Evolutionary conservation across 2,113 vertebrate genomes (phyloP).

Genomic region (Sebastes fasciatus): DNA sequence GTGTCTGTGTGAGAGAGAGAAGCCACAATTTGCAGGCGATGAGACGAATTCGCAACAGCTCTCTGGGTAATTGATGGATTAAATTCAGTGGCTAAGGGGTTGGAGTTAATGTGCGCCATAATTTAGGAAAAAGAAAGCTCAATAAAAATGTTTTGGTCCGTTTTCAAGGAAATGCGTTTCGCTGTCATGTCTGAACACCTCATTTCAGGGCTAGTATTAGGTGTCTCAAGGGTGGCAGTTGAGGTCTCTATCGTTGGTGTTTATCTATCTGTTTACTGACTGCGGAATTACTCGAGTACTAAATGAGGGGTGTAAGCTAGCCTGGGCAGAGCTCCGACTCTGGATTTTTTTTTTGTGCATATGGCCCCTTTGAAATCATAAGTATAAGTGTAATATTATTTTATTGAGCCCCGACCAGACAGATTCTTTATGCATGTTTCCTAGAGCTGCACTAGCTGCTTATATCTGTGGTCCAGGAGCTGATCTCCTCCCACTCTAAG

Average conservation of each 20-base stretch:
- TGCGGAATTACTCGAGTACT: conserved; percentile 61
- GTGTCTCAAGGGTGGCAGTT: conserved; percentile 51
- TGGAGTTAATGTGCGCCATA: conserved; percentile 81
- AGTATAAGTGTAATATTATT: conserved; percentile 75
- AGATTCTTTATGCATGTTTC: conserved; percentile 68
- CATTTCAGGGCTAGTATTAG: conserved; percentile 59
- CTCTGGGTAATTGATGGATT: conserved; percentile 87
- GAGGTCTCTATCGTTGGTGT: conserved; percentile 63
- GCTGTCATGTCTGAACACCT: conserved; percentile 67
- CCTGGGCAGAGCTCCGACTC: conserved; percentile 31
- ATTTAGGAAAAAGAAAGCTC: conserved; percentile 80
- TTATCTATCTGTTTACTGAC: conserved; percentile 77
- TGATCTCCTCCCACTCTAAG: conserved; percentile 58
- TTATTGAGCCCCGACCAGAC: conserved; percentile 67
- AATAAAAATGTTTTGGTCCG: conserved; percentile 69
- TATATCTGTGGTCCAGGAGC: conserved; percentile 55
- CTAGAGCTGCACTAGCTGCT: conserved; percentile 59
- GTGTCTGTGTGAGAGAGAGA: conserved; percentile 44
- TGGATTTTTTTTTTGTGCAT: conserved; percentile 46
- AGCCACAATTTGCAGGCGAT: conserved; percentile 81
- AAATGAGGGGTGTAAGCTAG: conserved; percentile 62
- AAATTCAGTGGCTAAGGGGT: conserved; percentile 84
- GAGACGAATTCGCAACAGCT: conserved; percentile 84
- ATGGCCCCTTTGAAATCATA: conserved; percentile 67
- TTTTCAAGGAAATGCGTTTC: conserved; percentile 79